Conservation (phyloP, 2,113 vertebrate genomes). For the Microcebus lehilahytsara region DNA sequence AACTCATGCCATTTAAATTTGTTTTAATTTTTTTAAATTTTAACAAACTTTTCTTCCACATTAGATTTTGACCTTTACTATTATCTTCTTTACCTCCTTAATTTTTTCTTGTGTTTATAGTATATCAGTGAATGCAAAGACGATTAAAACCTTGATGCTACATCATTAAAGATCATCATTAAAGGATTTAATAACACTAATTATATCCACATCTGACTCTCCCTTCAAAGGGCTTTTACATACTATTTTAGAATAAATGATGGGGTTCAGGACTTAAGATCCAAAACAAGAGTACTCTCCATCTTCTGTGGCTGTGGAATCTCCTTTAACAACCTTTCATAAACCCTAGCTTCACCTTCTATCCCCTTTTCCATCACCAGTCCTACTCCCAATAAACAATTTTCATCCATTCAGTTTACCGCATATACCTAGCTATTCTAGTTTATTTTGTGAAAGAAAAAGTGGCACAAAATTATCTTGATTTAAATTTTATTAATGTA, state of each 20-base stretch:
- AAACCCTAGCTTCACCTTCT: background rate
- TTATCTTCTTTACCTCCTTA: background rate
- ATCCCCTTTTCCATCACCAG: background rate
- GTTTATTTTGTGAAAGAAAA: background rate
- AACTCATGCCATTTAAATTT: background rate
- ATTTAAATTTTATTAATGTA: background rate
- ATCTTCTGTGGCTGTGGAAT: background rate
- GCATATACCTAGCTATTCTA: background rate
- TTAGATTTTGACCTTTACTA: background rate
- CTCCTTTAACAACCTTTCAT: background rate
- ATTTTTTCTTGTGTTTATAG: conserved; percentile 35
- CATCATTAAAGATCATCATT: background rate
- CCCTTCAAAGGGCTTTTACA: background rate
- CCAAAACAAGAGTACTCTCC: background rate
- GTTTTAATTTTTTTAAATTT: background rate
- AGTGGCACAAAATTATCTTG: background rate
- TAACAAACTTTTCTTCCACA: background rate
- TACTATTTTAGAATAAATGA: background rate
- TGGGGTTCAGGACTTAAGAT: background rate
- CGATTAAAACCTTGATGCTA: background rate
- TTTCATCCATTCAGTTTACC: background rate
- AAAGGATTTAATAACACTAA: background rate
- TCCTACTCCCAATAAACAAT: background rate
- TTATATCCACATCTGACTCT: background rate
- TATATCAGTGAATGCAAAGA: background rate